These are phyloP conservation scores for Eurystomus glaucurus DNA, from an alignment of 2,797 vertebrate species.

Conservation along the genomic window DNA sequence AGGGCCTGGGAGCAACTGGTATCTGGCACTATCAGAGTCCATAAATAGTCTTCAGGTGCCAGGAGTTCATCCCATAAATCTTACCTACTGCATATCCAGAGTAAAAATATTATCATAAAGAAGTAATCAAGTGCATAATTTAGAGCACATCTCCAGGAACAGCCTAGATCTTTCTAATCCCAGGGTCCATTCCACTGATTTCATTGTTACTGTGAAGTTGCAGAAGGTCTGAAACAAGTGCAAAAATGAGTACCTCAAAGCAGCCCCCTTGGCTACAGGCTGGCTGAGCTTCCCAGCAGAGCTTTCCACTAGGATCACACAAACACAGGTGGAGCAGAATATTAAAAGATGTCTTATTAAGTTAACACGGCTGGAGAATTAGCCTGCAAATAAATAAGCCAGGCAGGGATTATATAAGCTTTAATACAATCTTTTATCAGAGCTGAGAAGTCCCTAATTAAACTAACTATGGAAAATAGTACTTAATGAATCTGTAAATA, in stretches of 20 bases:
- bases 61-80: not conserved
- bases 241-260: fast-evolving
- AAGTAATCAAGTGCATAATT: not conserved
- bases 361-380: slow-evolving; percentile 30
- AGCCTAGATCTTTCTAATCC: not conserved
- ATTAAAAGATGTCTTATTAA: slow-evolving; percentile 16
- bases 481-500: slow-evolving; percentile 46
- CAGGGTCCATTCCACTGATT: not conserved
- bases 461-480: slow-evolving; percentile 39
- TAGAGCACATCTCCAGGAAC: not conserved
- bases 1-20: not conserved
- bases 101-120: not conserved
- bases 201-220: not conserved
- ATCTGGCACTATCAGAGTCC: not conserved
- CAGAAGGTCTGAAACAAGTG: not conserved
- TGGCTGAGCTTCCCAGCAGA: not conserved
- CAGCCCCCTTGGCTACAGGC: not conserved
- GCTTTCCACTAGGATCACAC: not conserved
- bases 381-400: slow-evolving; percentile 41
- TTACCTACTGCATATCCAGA: not conserved
- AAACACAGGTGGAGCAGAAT: not conserved
- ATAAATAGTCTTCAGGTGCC: not conserved
- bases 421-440: slow-evolving; percentile 56
- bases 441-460: slow-evolving; percentile 53
- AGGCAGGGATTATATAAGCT: slow-evolving; percentile 26